These are phyloP conservation scores for Microplitis deprimator DNA, from an alignment of 2,888 invertebrate species.

Conservation along the genomic window DNA sequence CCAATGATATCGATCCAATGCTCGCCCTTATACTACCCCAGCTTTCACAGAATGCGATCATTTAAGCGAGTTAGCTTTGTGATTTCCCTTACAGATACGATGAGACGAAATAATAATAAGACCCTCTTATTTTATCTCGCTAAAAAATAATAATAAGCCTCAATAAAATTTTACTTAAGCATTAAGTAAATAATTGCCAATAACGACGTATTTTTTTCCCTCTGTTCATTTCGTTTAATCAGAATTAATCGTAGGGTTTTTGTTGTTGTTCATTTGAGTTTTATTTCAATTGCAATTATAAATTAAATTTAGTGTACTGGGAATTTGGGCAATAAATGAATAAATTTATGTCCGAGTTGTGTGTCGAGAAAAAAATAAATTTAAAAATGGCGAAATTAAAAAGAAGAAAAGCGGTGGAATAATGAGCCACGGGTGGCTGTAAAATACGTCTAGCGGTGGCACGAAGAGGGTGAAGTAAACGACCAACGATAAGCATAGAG, in stretches of 20 bases:
- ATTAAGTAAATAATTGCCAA: too few species aligned
- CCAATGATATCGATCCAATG: conserved; percentile 29
- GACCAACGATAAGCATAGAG: conserved; percentile 32
- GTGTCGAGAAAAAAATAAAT: not conserved
- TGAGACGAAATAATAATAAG: not conserved
- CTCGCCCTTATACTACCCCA: not conserved
- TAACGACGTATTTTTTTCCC: too few species aligned
- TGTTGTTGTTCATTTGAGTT: not conserved
- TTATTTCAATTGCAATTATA: not conserved
- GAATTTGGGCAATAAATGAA: not conserved
- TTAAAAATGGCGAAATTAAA: not conserved
- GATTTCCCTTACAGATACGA: conserved; percentile 15
- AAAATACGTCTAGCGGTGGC: conserved; percentile 2
- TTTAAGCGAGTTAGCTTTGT: conserved; percentile 23
- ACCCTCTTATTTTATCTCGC: not conserved
- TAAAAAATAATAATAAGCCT: not conserved
- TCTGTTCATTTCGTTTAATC: too few species aligned
- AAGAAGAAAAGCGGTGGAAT: not conserved
- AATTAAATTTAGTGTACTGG: not conserved
- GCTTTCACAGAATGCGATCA: conserved; percentile 2
- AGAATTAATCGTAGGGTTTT: too few species aligned
- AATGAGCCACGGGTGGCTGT: conserved; percentile 2
- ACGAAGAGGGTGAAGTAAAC: not conserved
- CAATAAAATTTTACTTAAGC: too few species aligned
- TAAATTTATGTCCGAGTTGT: not conserved